Conservation (phyloP, 2,888 invertebrate species). For the Hirtodrosophila confusa region DNA sequence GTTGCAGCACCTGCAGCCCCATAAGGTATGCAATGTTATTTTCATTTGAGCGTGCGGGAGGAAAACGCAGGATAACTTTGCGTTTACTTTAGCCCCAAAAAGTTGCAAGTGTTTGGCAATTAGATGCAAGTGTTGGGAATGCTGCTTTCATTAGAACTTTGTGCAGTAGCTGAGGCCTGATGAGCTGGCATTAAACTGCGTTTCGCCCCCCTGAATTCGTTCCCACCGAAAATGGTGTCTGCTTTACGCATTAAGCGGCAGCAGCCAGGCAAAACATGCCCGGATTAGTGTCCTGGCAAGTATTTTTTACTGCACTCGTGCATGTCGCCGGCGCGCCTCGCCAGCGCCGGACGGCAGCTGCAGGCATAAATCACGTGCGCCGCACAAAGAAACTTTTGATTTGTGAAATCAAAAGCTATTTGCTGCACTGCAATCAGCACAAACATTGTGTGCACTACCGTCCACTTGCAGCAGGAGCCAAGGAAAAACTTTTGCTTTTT, state of each 20-base stretch:
- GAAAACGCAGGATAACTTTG: slow-evolving; percentile 21
- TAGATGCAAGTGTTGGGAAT: slow-evolving; percentile 48
- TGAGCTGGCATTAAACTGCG: slow-evolving; percentile 50
- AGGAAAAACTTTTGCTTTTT: slow-evolving; percentile 74
- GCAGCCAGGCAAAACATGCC: background rate
- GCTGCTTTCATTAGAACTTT: slow-evolving; percentile 46
- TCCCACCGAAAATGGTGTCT: background rate
- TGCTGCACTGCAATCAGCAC: slow-evolving; percentile 78
- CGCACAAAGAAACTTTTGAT: slow-evolving; percentile 82
- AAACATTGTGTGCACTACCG: slow-evolving; percentile 72
- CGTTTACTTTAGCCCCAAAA: slow-evolving; percentile 15
- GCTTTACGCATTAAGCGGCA: slow-evolving; percentile 3
- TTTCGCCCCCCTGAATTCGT: background rate
- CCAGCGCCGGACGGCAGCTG: slow-evolving; percentile 29
- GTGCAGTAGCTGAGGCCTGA: slow-evolving; percentile 29
- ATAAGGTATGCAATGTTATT: slow-evolving; percentile 54
- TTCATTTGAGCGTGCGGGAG: slow-evolving; percentile 34
- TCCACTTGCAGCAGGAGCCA: slow-evolving; percentile 28
- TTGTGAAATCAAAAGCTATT: slow-evolving; percentile 82
- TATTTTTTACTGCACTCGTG: slow-evolving; percentile 54
- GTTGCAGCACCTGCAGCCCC: slow-evolving; percentile 30
- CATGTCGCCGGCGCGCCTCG: slow-evolving; percentile 55
- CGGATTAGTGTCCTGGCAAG: slow-evolving; percentile 13
- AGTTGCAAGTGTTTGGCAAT: slow-evolving; percentile 54
- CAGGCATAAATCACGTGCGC: slow-evolving; percentile 83